Evolutionary conservation across 2,888 invertebrate genomes (phyloP).

Genomic region (Drosophila longiperda): DNA sequence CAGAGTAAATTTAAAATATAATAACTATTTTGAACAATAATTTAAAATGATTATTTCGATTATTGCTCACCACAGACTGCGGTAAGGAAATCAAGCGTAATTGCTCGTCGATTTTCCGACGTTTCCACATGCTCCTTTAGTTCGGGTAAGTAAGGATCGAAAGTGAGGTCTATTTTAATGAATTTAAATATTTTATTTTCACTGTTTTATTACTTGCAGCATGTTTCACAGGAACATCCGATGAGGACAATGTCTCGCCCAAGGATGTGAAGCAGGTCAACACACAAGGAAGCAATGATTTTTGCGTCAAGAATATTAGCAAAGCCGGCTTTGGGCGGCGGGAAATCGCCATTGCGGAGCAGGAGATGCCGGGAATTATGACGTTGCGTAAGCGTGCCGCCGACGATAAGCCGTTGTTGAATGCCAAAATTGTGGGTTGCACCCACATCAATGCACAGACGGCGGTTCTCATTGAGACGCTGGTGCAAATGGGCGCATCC

Average conservation of each 20-base stretch:
- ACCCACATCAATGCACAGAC: slow-evolving; percentile 99
- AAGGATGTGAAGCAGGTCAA: slow-evolving; percentile 96
- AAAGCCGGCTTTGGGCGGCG: slow-evolving; percentile 95
- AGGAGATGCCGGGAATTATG: slow-evolving; percentile 99
- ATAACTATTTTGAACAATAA: neutral
- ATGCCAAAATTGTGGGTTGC: slow-evolving; percentile 97
- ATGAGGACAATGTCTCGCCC: slow-evolving; percentile 96
- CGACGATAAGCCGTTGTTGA: slow-evolving; percentile 96
- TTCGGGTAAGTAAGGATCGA: slow-evolving; percentile 88
- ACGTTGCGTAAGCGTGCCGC: slow-evolving; percentile 94
- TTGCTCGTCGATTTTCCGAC: slow-evolving; percentile 88
- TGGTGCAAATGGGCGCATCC: slow-evolving; percentile 93
- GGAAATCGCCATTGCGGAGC: slow-evolving; percentile 98
- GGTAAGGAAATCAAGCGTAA: slow-evolving; percentile 67
- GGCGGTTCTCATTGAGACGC: slow-evolving; percentile 95
- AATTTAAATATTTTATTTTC: neutral
- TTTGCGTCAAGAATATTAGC: slow-evolving; percentile 94
- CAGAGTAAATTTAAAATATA: neutral
- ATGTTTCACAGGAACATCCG: slow-evolving; percentile 90
- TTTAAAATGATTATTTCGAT: neutral
- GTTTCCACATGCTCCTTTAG: slow-evolving; percentile 97
- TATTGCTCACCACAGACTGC: slow-evolving; percentile 42
- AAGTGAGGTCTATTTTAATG: no score
- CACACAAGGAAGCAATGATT: slow-evolving; percentile 92
- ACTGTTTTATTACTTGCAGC: slow-evolving; percentile 42